Evolutionary conservation across 2,888 invertebrate genomes (phyloP).

Genomic region (Acrobasis suavella): DNA sequence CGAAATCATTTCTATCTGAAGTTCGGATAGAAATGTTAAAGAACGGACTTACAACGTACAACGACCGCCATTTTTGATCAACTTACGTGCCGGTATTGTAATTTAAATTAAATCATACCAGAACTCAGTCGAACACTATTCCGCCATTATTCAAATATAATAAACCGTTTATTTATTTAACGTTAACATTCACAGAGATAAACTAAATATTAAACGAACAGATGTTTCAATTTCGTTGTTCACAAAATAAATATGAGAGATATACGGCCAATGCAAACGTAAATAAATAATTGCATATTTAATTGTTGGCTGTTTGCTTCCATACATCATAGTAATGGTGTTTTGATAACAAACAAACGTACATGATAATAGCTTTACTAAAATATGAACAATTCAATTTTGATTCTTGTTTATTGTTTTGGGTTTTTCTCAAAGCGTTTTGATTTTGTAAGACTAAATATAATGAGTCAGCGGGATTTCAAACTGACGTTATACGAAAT

Average conservation of each 20-base stretch:
- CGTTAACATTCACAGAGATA: conserved; percentile 8
- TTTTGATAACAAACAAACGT: not conserved
- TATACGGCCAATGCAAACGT: not conserved
- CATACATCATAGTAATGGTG: not conserved
- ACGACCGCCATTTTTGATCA: too few relatives aligned
- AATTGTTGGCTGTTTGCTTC: not conserved
- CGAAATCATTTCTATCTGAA: too few relatives aligned
- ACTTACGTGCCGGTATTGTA: too few relatives aligned
- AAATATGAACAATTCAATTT: not conserved
- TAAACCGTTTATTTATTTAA: conserved; percentile 15
- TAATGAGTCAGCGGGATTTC: too few relatives aligned
- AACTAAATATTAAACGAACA: conserved; percentile 16
- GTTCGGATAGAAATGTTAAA: too few relatives aligned
- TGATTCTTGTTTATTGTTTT: not conserved
- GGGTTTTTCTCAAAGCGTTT: too few relatives aligned
- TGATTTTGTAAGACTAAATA: too few relatives aligned
- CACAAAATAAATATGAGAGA: not conserved
- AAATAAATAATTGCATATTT: not conserved
- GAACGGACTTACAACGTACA: too few relatives aligned
- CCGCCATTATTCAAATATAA: not conserved
- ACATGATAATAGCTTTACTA: not conserved
- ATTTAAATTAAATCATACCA: conserved; percentile 10
- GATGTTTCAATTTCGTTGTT: conserved; percentile 5
- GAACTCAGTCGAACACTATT: not conserved
- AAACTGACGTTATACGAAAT: too few relatives aligned